Percentiles rank a stretch among this genome's conserved stretches.
phyloP scores from a whole-genome alignment of 2,888 invertebrate genomes.

The Meiosimyza decipiens region DNA sequence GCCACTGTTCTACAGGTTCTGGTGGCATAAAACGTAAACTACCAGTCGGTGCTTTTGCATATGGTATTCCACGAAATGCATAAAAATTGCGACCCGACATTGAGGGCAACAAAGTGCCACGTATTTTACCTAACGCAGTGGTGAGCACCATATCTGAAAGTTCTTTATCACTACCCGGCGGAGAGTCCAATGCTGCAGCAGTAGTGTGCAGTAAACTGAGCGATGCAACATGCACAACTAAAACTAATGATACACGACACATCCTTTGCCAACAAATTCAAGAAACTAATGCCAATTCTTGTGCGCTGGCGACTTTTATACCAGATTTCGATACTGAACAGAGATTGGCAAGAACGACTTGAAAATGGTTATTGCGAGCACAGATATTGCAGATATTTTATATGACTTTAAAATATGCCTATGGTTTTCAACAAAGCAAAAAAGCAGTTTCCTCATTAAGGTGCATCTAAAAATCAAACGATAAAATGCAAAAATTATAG shows the following conservation, averaged over 20 bases:
- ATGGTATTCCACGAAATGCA: slow-evolving; percentile 65
- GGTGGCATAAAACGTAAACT: slow-evolving; percentile 66
- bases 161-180: slow-evolving; percentile 59
- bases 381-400: too few species aligned
- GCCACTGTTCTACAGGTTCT: slow-evolving; percentile 68
- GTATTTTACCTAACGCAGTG: slow-evolving; percentile 63
- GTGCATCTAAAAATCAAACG: too few species aligned
- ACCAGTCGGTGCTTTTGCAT: slow-evolving; percentile 63
- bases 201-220: slow-evolving; percentile 18
- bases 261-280: slow-evolving; percentile 35
- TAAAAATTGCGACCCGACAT: slow-evolving; percentile 62
- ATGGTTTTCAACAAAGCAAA: too few species aligned
- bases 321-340: background rate
- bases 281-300: slow-evolving; percentile 39
- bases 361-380: too few species aligned
- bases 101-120: slow-evolving; percentile 62
- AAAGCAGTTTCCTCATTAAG: too few species aligned
- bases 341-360: too few species aligned
- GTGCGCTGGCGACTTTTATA: slow-evolving; percentile 41
- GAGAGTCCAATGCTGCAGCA: slow-evolving; percentile 39
- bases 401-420: too few species aligned
- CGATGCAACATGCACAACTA: slow-evolving; percentile 18
- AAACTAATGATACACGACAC: slow-evolving; percentile 27
- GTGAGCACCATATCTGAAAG: slow-evolving; percentile 62
- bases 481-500: too few species aligned